These are phyloP conservation scores for Panthera uncia DNA, from an alignment of 2,113 vertebrate genomes.

Conservation along the genomic window DNA sequence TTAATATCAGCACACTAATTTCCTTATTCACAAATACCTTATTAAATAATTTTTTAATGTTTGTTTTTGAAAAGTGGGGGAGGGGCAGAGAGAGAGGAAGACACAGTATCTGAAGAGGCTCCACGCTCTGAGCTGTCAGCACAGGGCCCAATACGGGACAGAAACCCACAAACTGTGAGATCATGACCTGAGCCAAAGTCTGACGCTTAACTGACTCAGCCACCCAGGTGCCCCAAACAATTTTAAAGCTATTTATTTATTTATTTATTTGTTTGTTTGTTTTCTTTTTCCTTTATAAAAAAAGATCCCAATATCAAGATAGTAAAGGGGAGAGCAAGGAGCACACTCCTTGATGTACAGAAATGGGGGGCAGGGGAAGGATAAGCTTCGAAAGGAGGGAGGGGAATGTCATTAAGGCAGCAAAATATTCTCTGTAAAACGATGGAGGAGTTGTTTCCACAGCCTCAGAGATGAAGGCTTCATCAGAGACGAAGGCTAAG, in stretches of 20 bases:
- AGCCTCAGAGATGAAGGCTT: not conserved
- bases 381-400: not conserved
- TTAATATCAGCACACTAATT: not conserved
- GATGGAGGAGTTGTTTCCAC: not conserved
- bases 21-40: not conserved
- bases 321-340: not conserved
- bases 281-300: conserved; percentile 76
- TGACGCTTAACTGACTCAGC: too few species aligned
- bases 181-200: too few species aligned
- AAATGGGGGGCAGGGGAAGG: not conserved
- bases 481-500: not conserved
- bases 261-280: conserved; percentile 51
- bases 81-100: too few species aligned
- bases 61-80: too few species aligned
- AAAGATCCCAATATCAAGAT: conserved; percentile 48
- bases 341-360: conserved; percentile 20
- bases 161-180: too few species aligned
- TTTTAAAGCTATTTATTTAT: not conserved
- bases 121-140: too few species aligned
- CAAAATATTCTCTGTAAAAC: conserved; percentile 65
- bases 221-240: too few species aligned
- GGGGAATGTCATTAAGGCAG: conserved; percentile 64
- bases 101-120: too few species aligned
- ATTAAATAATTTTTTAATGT: not conserved
- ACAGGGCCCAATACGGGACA: too few species aligned